Conservation (phyloP, 2,797 vertebrate species). For the Spea hammondii region DNA sequence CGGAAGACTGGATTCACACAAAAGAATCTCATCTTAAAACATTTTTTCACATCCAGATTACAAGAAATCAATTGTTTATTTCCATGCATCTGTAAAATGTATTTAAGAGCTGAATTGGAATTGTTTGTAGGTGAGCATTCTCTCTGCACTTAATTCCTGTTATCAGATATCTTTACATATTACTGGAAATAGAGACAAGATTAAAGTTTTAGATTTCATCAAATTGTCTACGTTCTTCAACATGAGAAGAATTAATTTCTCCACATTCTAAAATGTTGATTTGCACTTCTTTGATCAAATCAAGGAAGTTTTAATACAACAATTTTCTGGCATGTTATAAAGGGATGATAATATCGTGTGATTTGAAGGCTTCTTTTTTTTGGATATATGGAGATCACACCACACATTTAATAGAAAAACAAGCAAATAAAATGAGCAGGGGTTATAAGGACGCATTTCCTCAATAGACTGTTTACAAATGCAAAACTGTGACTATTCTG, state of each 20-base stretch:
- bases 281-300: too few relatives aligned
- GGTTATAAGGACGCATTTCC: too few relatives aligned
- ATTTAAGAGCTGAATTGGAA: neutral
- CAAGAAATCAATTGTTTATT: neutral
- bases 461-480: too few relatives aligned
- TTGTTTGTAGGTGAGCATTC: neutral
- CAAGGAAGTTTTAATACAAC: too few relatives aligned
- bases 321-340: neutral
- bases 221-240: neutral
- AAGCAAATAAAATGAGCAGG: too few relatives aligned
- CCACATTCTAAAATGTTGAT: too few relatives aligned
- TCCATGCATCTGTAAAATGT: neutral
- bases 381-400: too few relatives aligned
- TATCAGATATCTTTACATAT: neutral
- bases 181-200: neutral
- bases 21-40: neutral
- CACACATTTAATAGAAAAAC: too few relatives aligned
- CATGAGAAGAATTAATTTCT: neutral
- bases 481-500: too few relatives aligned
- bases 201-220: neutral
- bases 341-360: neutral
- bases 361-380: neutral
- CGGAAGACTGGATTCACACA: neutral
- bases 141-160: neutral
- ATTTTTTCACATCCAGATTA: neutral